Evolutionary conservation across 2,113 vertebrate genomes (phyloP).

Genomic region (Ophthalmolycus amberensis): DNA sequence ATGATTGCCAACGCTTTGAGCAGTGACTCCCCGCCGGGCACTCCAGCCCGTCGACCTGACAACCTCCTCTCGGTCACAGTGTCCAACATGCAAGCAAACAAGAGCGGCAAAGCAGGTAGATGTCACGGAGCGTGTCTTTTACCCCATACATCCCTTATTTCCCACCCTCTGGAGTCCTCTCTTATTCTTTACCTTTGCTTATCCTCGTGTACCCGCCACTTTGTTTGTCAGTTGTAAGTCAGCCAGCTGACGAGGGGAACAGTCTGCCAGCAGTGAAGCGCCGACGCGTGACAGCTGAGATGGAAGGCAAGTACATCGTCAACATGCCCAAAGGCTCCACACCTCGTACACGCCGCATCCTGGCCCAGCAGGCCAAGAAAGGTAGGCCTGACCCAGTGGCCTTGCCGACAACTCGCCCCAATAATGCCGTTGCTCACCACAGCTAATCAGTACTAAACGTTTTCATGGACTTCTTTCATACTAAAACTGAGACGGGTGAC

Average conservation of each 20-base stretch:
- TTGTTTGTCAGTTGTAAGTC: constrained; percentile 73
- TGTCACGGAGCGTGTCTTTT: background rate
- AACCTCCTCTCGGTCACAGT: constrained; percentile 92
- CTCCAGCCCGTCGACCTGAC: constrained; percentile 86
- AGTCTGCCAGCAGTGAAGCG: constrained; percentile 81
- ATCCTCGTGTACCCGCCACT: background rate
- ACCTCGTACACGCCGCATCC: constrained; percentile 89
- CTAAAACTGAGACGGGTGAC: constrained; percentile 13
- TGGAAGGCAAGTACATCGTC: constrained; percentile 97
- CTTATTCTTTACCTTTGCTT: constrained; percentile 2
- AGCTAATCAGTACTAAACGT: constrained; percentile 39
- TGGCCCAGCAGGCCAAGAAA: constrained; percentile 92
- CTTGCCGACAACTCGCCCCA: constrained; percentile 38
- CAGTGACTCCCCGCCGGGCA: constrained; percentile 87
- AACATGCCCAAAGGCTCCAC: constrained; percentile 98
- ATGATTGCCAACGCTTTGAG: constrained; percentile 95
- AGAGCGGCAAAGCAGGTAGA: constrained; percentile 87
- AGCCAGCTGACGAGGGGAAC: constrained; percentile 79
- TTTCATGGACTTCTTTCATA: constrained; percentile 9
- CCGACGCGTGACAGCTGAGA: constrained; percentile 92
- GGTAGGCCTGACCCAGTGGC: constrained; percentile 82
- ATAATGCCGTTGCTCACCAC: constrained; percentile 23
- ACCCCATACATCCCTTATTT: background rate
- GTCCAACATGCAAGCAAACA: constrained; percentile 87
- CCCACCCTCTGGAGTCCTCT: background rate